Conservation (phyloP, 2,797 vertebrate genomes). For the Eulemur albifrons region DNA sequence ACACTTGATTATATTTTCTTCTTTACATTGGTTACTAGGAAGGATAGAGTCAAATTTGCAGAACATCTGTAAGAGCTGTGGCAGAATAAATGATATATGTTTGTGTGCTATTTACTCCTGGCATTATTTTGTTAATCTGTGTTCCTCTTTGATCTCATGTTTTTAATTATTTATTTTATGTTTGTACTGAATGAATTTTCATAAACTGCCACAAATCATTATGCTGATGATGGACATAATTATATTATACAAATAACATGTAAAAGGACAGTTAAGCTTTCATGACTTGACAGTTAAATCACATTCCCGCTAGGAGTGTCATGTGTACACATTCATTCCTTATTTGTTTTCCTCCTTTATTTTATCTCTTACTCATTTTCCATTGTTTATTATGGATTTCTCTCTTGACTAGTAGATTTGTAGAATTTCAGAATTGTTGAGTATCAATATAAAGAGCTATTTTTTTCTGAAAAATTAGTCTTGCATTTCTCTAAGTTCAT, state of each 20-base stretch:
- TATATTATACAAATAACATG: neutral
- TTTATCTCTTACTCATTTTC: conserved; percentile 3
- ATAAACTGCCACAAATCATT: neutral
- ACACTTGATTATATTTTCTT: neutral
- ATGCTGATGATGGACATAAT: neutral
- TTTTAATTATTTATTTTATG: neutral
- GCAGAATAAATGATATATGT: neutral
- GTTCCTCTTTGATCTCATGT: neutral
- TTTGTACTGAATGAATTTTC: neutral
- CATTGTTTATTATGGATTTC: neutral
- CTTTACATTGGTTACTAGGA: neutral
- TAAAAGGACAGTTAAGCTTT: neutral
- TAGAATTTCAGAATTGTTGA: conserved; percentile 41
- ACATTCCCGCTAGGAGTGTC: neutral
- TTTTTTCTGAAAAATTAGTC: conserved; percentile 16
- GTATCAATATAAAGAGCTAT: neutral
- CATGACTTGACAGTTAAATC: neutral
- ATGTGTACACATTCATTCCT: neutral
- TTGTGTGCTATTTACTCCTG: neutral
- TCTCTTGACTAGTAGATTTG: neutral
- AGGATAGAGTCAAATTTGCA: neutral
- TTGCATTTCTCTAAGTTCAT: neutral
- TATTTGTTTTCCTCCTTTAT: neutral
- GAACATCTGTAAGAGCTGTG: neutral
- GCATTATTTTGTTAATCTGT: neutral